Evolutionary conservation across 2,797 vertebrate genomes (phyloP).

Genomic region (Ateles fusciceps): DNA sequence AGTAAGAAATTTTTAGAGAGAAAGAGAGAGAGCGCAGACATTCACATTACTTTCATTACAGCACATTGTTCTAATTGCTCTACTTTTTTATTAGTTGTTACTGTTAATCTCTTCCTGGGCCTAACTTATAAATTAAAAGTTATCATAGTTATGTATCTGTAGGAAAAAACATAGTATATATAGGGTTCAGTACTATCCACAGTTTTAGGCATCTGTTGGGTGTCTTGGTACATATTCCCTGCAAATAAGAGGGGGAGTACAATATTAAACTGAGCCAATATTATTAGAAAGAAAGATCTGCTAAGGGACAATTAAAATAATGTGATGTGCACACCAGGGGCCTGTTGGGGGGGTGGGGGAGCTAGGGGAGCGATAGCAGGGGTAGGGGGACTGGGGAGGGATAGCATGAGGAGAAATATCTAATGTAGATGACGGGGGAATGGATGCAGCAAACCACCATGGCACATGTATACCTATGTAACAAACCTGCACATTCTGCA

Average conservation of each 20-base stretch:
- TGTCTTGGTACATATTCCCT: neutral
- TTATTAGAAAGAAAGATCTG: neutral
- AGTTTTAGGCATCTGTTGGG: neutral
- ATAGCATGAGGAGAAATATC: no score
- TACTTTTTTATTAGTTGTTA: neutral
- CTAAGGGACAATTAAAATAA: neutral
- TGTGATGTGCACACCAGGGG: neutral
- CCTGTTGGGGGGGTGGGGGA: no score
- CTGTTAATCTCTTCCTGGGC: neutral
- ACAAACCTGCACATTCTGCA: no score
- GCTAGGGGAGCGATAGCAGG: no score
- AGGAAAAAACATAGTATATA: neutral
- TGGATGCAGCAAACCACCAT: no score
- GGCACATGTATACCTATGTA: no score
- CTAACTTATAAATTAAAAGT: neutral
- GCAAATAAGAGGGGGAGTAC: neutral
- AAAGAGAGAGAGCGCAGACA: neutral
- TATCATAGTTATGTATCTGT: neutral
- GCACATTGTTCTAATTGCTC: neutral
- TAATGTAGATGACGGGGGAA: no score
- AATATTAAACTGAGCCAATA: neutral
- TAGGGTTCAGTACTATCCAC: neutral
- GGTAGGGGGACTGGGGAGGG: no score
- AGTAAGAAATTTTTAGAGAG: neutral
- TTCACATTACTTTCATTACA: neutral